Evolutionary conservation across 2,113 vertebrate species (phyloP).

Genomic region (Jaculus jaculus): DNA sequence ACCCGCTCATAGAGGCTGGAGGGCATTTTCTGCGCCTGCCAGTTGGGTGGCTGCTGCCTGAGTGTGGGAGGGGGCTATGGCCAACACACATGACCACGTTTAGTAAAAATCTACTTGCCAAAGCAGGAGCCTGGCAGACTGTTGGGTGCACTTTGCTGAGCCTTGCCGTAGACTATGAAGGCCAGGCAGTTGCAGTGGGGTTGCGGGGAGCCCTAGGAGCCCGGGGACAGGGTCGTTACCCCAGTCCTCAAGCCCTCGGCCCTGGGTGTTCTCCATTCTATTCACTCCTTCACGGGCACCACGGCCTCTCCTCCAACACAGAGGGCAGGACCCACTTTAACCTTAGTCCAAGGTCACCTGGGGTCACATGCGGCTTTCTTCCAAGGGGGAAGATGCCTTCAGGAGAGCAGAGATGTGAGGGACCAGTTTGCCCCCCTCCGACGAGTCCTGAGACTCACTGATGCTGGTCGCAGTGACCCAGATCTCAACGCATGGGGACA

Average conservation of each 20-base stretch:
- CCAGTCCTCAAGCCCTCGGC: too few species aligned
- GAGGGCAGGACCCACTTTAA: neutral
- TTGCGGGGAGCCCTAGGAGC: neutral
- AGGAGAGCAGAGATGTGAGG: neutral
- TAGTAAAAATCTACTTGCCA: accelerated
- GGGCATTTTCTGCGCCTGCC: accelerated
- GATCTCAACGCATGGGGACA: too few species aligned
- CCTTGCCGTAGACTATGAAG: accelerated
- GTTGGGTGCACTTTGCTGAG: accelerated
- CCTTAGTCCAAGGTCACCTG: accelerated
- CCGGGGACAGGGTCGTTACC: neutral
- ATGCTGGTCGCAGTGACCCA: neutral
- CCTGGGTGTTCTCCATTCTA: too few species aligned
- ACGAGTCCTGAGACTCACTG: accelerated
- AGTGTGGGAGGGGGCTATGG: neutral
- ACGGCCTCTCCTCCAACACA: neutral
- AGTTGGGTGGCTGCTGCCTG: too few species aligned
- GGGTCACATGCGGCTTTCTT: accelerated
- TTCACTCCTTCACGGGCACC: accelerated
- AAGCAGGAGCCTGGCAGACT: accelerated
- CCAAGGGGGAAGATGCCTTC: accelerated
- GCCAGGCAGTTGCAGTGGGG: neutral
- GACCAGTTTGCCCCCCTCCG: too few species aligned
- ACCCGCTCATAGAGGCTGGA: too few species aligned
- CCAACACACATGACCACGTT: accelerated